phyloP scores from a whole-genome alignment of 2,797 vertebrate species.

The Choloepus didactylus region DNA sequence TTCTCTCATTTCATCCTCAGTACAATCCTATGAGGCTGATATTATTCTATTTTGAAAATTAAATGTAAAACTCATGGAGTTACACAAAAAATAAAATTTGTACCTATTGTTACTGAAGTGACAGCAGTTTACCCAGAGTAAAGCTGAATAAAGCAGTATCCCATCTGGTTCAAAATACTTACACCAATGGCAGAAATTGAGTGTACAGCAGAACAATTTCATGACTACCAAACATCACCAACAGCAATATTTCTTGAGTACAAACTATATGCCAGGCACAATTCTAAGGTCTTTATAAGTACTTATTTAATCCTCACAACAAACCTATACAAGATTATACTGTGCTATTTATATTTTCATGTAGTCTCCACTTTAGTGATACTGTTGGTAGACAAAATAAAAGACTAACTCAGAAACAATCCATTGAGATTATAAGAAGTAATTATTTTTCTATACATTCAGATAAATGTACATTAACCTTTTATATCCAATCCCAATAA shows the following conservation, averaged over 20 bases:
- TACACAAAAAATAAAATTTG: neutral
- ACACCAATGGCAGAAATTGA: too few species aligned
- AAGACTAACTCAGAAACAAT: slow-evolving; percentile 37
- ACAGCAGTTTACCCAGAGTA: neutral
- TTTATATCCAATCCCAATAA: neutral
- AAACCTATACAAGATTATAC: neutral
- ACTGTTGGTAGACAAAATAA: neutral
- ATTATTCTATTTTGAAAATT: neutral
- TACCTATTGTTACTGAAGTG: neutral
- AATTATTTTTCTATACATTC: slow-evolving; percentile 39
- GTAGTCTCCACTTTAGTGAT: slow-evolving; percentile 37
- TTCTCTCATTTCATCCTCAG: slow-evolving; percentile 45
- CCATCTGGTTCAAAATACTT: neutral
- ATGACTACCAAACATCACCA: neutral
- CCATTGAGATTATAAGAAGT: slow-evolving; percentile 6
- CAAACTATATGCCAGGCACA: neutral
- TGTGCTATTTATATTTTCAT: slow-evolving; percentile 15
- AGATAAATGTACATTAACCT: neutral
- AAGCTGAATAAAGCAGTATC: neutral
- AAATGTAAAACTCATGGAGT: neutral
- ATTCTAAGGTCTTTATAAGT: slow-evolving; percentile 34
- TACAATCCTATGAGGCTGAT: neutral
- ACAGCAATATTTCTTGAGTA: neutral
- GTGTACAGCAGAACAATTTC: too few species aligned
- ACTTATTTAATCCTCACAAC: slow-evolving; percentile 4